A percentile compares a stretch with the other conserved stretches of the same genome.
These are phyloP conservation scores for Boulengeromyrus knoepffleri DNA, from an alignment of 2,113 vertebrate genomes.

Conservation along the genomic window DNA sequence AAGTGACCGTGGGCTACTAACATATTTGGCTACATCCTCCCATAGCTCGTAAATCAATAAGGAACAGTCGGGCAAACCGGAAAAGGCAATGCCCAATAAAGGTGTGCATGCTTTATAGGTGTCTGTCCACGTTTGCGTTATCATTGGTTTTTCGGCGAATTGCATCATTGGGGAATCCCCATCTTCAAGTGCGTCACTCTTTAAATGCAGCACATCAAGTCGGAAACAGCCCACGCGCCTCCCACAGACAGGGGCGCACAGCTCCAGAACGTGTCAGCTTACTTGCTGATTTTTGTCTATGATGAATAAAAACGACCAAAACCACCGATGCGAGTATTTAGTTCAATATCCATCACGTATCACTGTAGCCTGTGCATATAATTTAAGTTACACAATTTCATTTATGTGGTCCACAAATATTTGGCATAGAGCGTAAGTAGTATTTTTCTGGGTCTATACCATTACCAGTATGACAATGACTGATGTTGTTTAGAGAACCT, in stretches of 20 bases:
- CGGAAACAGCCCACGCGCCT: slow-evolving; percentile 25
- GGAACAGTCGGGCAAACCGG: neutral
- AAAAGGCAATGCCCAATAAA: slow-evolving; percentile 2
- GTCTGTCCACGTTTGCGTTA: neutral
- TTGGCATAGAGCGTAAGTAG: neutral
- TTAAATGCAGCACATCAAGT: slow-evolving; percentile 6
- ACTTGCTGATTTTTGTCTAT: neutral
- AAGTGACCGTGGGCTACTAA: neutral
- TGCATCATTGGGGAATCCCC: slow-evolving; percentile 37
- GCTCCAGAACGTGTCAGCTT: neutral
- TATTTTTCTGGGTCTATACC: neutral
- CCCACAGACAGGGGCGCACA: neutral
- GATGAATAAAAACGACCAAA: neutral
- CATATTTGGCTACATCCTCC: neutral
- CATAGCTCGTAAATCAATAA: neutral
- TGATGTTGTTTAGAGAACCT: neutral
- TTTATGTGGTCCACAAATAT: neutral
- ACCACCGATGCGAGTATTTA: slow-evolving; percentile 3
- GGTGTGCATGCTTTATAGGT: neutral
- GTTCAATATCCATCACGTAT: neutral
- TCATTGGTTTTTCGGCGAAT: neutral
- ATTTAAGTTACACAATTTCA: neutral
- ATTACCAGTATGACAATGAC: neutral
- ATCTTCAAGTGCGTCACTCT: slow-evolving; percentile 30
- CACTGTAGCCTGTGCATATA: neutral